Evolutionary conservation across 2,113 vertebrate genomes (phyloP).

Genomic region (Microcebus lehilahytsara): DNA sequence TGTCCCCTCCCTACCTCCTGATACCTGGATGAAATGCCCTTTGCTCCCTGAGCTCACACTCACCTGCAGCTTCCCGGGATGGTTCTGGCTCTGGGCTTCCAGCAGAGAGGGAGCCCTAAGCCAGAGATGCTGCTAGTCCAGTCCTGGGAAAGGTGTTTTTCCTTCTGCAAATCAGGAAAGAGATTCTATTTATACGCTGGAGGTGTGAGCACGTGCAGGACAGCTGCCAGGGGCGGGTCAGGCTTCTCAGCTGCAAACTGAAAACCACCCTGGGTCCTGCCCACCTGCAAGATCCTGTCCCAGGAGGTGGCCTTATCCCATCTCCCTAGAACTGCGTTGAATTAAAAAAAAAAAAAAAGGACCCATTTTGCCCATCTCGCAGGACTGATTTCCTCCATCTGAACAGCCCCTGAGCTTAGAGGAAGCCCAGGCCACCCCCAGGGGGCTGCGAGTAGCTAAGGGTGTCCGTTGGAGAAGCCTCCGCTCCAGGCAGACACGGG

Average conservation of each 20-base stretch:
- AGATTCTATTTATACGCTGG: not conserved
- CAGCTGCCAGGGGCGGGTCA: accelerated
- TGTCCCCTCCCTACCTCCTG: not conserved
- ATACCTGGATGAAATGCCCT: not conserved
- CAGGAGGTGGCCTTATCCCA: not conserved
- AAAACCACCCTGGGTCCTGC: not conserved
- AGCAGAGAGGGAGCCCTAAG: not conserved
- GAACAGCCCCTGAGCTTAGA: not conserved
- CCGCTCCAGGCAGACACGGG: not conserved
- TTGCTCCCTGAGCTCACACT: not conserved
- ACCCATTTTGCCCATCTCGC: not conserved
- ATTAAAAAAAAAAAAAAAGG: not conserved
- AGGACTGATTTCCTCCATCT: not conserved
- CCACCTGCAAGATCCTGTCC: not conserved
- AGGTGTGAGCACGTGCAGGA: not conserved
- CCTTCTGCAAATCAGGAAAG: not conserved
- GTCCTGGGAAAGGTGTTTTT: not conserved
- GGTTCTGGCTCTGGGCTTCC: not conserved
- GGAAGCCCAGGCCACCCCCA: not conserved
- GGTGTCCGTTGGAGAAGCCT: not conserved
- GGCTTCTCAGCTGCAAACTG: not conserved
- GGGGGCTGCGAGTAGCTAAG: not conserved
- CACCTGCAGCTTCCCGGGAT: not conserved
- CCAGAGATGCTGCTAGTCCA: not conserved
- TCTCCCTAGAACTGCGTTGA: not conserved